Base-by-base conservation (phyloP, 2,797 vertebrate genomes). In the Loriculus beryllinus region DNA sequence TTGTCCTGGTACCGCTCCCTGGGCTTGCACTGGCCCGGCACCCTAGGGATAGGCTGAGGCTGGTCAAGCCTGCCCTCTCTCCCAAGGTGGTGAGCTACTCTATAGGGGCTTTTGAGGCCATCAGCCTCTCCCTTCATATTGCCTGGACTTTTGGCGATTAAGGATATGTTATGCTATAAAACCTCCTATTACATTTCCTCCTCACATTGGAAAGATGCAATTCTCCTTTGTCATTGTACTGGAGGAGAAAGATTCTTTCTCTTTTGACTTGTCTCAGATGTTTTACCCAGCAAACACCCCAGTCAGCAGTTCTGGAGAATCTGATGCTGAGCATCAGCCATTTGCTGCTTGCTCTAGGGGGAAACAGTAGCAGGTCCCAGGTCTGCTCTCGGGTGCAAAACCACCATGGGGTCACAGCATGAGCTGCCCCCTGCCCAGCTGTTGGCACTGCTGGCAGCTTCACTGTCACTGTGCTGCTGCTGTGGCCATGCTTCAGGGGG, bases 361-460 rank as follows among this genome's bases (percentile, higher is more conserved):
- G 35, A 76, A 87, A 67, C 15, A 47, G 42, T 6, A 84, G 49
- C 71, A 78, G 25, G 57, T 84, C 59, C 82, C 70, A 68, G 52
- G 23, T 75, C 62, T 87, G 51, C 45, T 62, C 45, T 0, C 0
- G 35, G 47, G 43, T 48, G 31, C 6, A 3, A 37, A 67, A 45
- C 29, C 43, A n/a, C 39, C 6, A 0, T 0, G 0, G 57, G 51
- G 83, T 9, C 57, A 60, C 0, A 1, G 40, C 4, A 3, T 54
- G 60, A 14, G 3, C 37, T 82, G 71, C 18, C 51, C 59, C 47
- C 23, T 12, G 88, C 49, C 51, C 47, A 19, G 35, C 35, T 72
- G 56, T 48, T 76, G 31, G 71, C 52, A 47, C 26, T 0, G 1
- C 57, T 20, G 57, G 40, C 82, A 71, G 70, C 56, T 84, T 21